Evolutionary conservation across 2,888 invertebrate species (phyloP), one percentile per base, ranked within the genome.

Genomic region (Apamea anceps): DNA sequence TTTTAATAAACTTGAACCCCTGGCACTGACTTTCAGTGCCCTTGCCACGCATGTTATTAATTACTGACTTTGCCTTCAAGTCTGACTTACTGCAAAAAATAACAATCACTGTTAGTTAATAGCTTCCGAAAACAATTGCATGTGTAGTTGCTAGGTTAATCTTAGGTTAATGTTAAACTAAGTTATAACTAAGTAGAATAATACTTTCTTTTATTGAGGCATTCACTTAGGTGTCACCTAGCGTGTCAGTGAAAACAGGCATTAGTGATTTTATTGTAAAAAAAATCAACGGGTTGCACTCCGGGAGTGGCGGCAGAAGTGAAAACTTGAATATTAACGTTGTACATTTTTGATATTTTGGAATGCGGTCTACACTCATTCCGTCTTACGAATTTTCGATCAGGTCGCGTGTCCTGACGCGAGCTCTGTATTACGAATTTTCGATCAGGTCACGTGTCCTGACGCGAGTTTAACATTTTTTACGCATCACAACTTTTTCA

Each of bases 31-130:
- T 75, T 67, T 54, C 54, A 78, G 48, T 79, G 79, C 42, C 80
- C 85, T 84, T 76, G 84, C 72, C 84, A 37, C 68, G 78, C 67
- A 75, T 76, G 71, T 83, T 75, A 85, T 84, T 84, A 86, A 80
- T 85, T 73, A 85, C 71, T 28, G 25, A 18, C 15, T 48, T 80
- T 42, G 45, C 86, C 86, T 85, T 86, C 86, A 73, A 42, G 28
- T 73, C 62, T 66, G 66, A 65, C 32, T 67, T 75, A 75, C 42
- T 48, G 18, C 45, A 18, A 12, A 18, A 72, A 72, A 85, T 73
- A 75, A 67, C 45, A 71, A 70, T 79, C 42, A 67, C 42, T 67
- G 48, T 79, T 75, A n/a, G 51, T 37, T 63, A 77, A 82, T 70
- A 7, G 70, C 75, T 85, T 79, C 86, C 86, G 70, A 82, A 85